These are phyloP conservation scores for Fragum whitleyi DNA, from an alignment of 2,888 invertebrate species.

Conservation along the genomic window DNA sequence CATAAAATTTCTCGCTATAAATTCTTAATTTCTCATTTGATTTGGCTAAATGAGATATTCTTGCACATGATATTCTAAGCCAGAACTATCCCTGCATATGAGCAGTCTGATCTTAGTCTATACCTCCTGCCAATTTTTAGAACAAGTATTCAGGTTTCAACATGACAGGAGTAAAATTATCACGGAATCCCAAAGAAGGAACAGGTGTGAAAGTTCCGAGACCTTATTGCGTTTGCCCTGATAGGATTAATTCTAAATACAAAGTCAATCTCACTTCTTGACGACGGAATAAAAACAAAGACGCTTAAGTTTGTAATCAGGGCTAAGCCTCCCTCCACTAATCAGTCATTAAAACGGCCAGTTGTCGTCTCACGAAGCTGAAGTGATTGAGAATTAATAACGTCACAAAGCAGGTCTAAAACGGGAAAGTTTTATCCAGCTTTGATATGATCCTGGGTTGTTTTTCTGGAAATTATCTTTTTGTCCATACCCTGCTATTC, in stretches of 20 bases:
- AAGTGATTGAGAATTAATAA: constrained; percentile 20
- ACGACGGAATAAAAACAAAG: constrained; percentile 8
- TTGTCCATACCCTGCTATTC: neutral
- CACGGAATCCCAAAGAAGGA: no score
- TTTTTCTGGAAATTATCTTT: neutral
- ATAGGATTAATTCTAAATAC: constrained; percentile 18
- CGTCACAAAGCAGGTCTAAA: neutral
- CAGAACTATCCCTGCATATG: no score
- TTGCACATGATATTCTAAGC: no score
- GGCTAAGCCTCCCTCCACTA: constrained; percentile 18
- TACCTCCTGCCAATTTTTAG: no score
- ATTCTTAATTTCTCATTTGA: no score
- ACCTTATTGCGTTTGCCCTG: constrained; percentile 2
- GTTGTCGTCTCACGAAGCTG: neutral
- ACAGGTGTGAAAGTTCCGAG: neutral
- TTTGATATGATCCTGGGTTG: neutral
- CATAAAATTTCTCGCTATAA: no score
- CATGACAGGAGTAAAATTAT: no score
- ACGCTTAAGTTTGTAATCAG: constrained; percentile 15
- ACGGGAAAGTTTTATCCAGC: constrained; percentile 10
- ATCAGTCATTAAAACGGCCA: constrained; percentile 22
- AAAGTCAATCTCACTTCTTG: constrained; percentile 14
- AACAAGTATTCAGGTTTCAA: no score
- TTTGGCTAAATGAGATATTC: no score
- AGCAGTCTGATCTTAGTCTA: no score